Conservation (phyloP, 2,888 invertebrate genomes). For the Sminthurides aquaticus region DNA sequence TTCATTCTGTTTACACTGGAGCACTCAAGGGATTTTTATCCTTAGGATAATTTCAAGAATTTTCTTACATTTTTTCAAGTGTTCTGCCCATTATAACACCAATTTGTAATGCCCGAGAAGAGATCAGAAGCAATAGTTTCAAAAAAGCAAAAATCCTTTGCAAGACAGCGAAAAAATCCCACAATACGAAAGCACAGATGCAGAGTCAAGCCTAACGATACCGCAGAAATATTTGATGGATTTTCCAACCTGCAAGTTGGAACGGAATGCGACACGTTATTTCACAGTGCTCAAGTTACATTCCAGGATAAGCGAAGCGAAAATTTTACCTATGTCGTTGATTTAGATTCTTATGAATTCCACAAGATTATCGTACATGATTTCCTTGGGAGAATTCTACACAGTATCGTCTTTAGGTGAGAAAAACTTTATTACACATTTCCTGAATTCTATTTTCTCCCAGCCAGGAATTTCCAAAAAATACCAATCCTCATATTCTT, state of each 20-base stretch:
- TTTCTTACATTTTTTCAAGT: too few relatives aligned
- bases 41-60: too few relatives aligned
- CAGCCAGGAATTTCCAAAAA: too few relatives aligned
- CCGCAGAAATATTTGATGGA: constrained; percentile 16
- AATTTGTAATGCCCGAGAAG: too few relatives aligned
- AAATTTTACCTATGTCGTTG: constrained; percentile 35
- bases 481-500: background rate
- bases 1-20: too few relatives aligned
- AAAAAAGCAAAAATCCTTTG: too few relatives aligned
- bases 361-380: constrained; percentile 39
- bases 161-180: too few relatives aligned
- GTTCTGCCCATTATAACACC: too few relatives aligned
- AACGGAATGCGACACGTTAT: constrained; percentile 30
- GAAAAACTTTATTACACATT: background rate
- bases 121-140: too few relatives aligned
- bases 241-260: constrained; percentile 33
- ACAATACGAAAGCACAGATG: background rate
- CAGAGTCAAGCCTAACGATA: constrained; percentile 11
- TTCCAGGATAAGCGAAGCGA: constrained; percentile 25
- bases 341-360: constrained; percentile 38
- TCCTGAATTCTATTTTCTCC: background rate
- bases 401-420: constrained; percentile 33
- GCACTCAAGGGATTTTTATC: too few relatives aligned
- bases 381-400: constrained; percentile 37
- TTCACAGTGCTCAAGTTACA: constrained; percentile 25